These are phyloP conservation scores for Aradus depressus DNA, from an alignment of 2,888 invertebrate genomes.

Conservation along the genomic window DNA sequence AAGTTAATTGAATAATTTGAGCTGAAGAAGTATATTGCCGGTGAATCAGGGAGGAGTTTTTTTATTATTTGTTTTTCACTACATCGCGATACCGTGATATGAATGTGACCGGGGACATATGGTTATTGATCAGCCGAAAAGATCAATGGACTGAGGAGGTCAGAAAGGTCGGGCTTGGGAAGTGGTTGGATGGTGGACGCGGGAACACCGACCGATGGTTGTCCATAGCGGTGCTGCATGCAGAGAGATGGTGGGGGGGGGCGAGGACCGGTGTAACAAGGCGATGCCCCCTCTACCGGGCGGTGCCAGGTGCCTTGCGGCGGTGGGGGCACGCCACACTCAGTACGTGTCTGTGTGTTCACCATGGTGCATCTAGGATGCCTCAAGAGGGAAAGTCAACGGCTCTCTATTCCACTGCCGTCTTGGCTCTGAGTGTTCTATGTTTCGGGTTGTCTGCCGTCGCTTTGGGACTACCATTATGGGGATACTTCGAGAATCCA, in stretches of 20 bases:
- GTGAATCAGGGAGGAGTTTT: too few relatives aligned
- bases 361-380: conserved; percentile 21
- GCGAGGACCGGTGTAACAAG: background rate
- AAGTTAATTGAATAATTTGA: too few relatives aligned
- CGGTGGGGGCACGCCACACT: too few relatives aligned
- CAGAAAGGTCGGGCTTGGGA: too few relatives aligned
- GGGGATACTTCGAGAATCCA: conserved; percentile 74
- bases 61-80: too few relatives aligned
- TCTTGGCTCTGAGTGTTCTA: conserved; percentile 59
- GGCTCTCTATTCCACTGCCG: conserved; percentile 55
- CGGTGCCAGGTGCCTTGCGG: conserved; percentile 2
- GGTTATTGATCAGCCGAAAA: too few relatives aligned
- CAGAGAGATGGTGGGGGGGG: background rate
- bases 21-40: too few relatives aligned
- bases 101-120: too few relatives aligned
- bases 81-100: too few relatives aligned
- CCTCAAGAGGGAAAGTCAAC: conserved; percentile 22
- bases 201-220: background rate
- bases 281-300: background rate
- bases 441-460: conserved; percentile 72
- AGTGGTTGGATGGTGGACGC: background rate
- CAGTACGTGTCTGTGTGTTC: conserved; percentile 14
- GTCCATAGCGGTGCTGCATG: background rate
- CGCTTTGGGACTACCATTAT: conserved; percentile 71
- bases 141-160: too few relatives aligned